These are phyloP conservation scores for Sebastes cheni DNA, from an alignment of 2,797 vertebrate species.

Conservation along the genomic window DNA sequence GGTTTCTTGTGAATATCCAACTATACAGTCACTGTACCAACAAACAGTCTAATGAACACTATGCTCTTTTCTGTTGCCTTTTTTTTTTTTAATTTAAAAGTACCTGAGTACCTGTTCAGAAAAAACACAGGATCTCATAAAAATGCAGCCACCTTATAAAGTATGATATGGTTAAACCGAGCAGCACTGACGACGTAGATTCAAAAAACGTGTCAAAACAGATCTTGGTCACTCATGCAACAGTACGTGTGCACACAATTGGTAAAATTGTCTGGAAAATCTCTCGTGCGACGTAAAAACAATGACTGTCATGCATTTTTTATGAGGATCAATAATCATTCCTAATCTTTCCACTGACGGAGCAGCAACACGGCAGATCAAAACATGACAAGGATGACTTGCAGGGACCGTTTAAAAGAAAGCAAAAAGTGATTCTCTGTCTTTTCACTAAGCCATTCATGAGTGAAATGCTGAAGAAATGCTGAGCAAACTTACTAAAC, in stretches of 20 bases:
- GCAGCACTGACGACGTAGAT: conserved; percentile 16
- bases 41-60: neutral
- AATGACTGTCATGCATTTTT: conserved; percentile 70
- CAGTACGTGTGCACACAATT: conserved; percentile 50
- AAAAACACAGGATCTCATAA: conserved; percentile 32
- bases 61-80: neutral
- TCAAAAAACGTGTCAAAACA: conserved; percentile 39
- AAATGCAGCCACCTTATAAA: conserved; percentile 33
- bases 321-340: conserved; percentile 54
- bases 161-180: conserved; percentile 54
- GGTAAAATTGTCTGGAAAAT: conserved; percentile 50
- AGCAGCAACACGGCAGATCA: conserved; percentile 47
- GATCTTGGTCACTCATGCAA: conserved; percentile 69
- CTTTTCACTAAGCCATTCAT: conserved; percentile 28
- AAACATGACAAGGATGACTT: conserved; percentile 53
- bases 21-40: neutral
- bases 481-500: conserved; percentile 32
- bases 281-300: conserved; percentile 56
- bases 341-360: conserved; percentile 45
- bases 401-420: conserved; percentile 34
- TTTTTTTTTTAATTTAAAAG: conserved; percentile 21
- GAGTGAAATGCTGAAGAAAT: conserved; percentile 25
- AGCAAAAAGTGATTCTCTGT: conserved; percentile 16
- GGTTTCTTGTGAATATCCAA: conserved; percentile 15
- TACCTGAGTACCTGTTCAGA: conserved; percentile 46